Percentiles rank a stretch among this genome's conserved stretches.
Conservation (phyloP, 1,140 invertebrate genomes). For the Schlechtendalia chinensis region DNA sequence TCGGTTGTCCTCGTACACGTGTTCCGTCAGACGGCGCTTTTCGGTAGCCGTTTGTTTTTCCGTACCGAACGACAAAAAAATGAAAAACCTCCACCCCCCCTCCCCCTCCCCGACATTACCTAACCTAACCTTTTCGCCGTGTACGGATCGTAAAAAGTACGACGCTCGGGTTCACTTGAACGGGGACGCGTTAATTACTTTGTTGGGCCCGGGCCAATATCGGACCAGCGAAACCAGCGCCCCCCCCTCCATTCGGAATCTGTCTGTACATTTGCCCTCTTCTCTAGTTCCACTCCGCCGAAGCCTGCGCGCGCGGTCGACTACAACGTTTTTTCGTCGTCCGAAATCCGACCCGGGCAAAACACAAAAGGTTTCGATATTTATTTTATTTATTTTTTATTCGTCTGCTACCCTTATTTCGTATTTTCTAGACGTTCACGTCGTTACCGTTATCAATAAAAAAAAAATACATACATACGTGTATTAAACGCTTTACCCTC, state of each 20-base stretch:
- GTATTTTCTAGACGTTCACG: neutral
- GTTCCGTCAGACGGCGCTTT: neutral
- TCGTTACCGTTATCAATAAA: neutral
- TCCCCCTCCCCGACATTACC: too few relatives aligned
- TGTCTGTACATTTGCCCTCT: neutral
- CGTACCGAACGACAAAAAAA: conserved; percentile 15
- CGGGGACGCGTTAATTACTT: conserved; percentile 37
- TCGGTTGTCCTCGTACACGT: too few relatives aligned
- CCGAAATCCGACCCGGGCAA: neutral
- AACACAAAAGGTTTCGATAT: neutral
- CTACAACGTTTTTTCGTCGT: neutral
- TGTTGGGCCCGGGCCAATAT: conserved; percentile 37
- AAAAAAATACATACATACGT: too few relatives aligned
- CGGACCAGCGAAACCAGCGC: conserved; percentile 5
- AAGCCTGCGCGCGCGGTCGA: neutral
- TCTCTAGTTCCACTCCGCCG: neutral
- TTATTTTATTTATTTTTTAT: neutral
- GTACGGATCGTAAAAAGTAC: conserved; percentile 19
- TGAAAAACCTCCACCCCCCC: neutral
- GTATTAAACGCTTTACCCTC: too few relatives aligned
- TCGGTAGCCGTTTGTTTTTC: neutral
- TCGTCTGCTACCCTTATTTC: neutral
- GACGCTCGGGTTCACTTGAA: conserved; percentile 1
- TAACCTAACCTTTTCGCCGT: too few relatives aligned
- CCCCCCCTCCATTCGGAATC: neutral